Evolutionary conservation across 2,888 invertebrate species (phyloP).

Genomic region (Dynastes maya): DNA sequence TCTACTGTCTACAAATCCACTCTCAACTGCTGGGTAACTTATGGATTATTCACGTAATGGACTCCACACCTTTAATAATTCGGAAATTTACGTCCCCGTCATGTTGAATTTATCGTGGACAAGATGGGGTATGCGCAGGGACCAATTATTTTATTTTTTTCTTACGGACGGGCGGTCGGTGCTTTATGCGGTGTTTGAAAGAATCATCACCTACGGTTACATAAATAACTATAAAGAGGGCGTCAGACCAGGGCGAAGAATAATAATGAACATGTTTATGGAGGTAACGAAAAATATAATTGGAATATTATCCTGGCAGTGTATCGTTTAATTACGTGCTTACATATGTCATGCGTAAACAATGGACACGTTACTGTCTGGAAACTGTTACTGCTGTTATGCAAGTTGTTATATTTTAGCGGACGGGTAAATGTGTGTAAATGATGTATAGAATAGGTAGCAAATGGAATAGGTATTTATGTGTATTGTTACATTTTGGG

Average conservation of each 20-base stretch:
- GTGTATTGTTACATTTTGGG: too few species aligned
- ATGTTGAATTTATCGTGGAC: slow-evolving; percentile 41
- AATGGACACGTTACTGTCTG: not conserved
- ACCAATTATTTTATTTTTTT: slow-evolving; percentile 45
- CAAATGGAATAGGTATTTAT: not conserved
- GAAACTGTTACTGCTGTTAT: not conserved
- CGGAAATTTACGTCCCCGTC: slow-evolving; percentile 44
- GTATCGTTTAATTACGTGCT: slow-evolving; percentile 31
- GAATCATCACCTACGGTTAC: slow-evolving; percentile 33
- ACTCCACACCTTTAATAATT: slow-evolving; percentile 47
- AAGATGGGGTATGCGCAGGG: slow-evolving; percentile 25
- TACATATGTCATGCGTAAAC: slow-evolving; percentile 10
- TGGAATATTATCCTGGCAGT: slow-evolving; percentile 35
- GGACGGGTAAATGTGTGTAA: too few species aligned
- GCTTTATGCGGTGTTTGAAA: slow-evolving; percentile 43
- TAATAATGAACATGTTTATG: slow-evolving; percentile 46
- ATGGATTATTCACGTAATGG: slow-evolving; percentile 46
- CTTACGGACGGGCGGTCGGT: slow-evolving; percentile 16
- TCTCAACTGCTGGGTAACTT: slow-evolving; percentile 38
- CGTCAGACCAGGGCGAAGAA: slow-evolving; percentile 30
- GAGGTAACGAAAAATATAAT: slow-evolving; percentile 42
- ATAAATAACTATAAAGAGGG: slow-evolving; percentile 46
- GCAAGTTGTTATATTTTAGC: not conserved
- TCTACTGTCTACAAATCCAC: slow-evolving; percentile 39
- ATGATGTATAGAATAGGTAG: not conserved